phyloP scores from a whole-genome alignment of 2,888 invertebrate genomes.

The Phlogophora meticulosa region DNA sequence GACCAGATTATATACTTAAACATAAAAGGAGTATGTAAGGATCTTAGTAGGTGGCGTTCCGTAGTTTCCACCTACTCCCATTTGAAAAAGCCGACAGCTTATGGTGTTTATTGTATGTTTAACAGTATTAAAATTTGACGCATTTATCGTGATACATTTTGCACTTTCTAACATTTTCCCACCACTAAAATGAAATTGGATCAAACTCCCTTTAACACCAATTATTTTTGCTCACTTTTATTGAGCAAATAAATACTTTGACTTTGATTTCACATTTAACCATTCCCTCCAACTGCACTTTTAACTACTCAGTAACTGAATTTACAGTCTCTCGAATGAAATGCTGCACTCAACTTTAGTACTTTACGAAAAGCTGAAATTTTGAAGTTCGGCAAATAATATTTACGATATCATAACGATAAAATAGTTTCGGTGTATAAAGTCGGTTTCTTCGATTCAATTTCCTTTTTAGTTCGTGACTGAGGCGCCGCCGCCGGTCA shows the following conservation, averaged over 20 bases:
- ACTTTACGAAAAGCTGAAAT: not conserved
- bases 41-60: no score
- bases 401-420: not conserved
- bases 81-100: no score
- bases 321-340: slow-evolving; percentile 1
- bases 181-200: no score
- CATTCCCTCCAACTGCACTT: slow-evolving; percentile 20
- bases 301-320: slow-evolving; percentile 6
- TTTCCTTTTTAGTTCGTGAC: not conserved
- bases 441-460: not conserved
- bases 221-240: slow-evolving; percentile 15
- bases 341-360: not conserved
- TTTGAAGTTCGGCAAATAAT: slow-evolving; percentile 5
- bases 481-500: no score
- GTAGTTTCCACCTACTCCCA: no score
- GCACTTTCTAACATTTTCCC: no score
- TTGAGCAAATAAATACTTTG: not conserved
- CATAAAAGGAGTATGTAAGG: no score
- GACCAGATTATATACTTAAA: no score
- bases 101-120: no score
- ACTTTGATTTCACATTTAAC: not conserved
- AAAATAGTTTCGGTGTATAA: not conserved
- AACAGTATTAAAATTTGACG: no score
- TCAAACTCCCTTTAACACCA: no score
- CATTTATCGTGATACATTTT: no score